A percentile compares a stretch with the other conserved stretches of the same genome.
phyloP scores from a whole-genome alignment of 2,888 invertebrate species.

The Papilio demoleus region DNA sequence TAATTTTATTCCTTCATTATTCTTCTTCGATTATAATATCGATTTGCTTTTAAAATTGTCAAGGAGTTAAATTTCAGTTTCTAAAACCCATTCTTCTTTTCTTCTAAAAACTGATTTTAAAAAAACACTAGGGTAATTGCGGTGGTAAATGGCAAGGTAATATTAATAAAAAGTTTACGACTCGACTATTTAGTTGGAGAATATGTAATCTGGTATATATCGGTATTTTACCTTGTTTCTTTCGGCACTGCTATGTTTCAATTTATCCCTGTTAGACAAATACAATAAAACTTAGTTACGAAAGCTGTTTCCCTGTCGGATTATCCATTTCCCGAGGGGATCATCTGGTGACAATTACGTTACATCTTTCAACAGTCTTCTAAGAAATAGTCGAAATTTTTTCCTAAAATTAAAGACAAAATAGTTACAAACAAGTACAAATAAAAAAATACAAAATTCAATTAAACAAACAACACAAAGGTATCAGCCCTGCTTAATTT shows the following conservation, averaged over 20 bases:
- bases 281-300: slow-evolving; percentile 8
- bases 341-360: slow-evolving; percentile 8
- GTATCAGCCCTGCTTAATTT: slow-evolving; percentile 19
- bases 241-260: neutral
- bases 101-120: neutral
- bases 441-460: neutral
- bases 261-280: neutral
- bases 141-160: too few relatives aligned
- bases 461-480: slow-evolving; percentile 16
- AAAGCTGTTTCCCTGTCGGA: neutral
- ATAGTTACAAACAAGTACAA: neutral
- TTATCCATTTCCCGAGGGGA: slow-evolving; percentile 11
- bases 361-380: neutral
- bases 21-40: neutral
- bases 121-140: neutral
- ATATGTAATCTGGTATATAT: too few relatives aligned
- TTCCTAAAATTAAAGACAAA: neutral
- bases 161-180: too few relatives aligned
- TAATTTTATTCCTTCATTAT: neutral
- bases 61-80: neutral
- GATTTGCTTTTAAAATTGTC: neutral
- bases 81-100: too few relatives aligned
- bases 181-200: too few relatives aligned
- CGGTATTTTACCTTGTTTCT: neutral
- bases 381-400: neutral